Evolutionary conservation across 2,113 vertebrate genomes (phyloP).

Genomic region (Dunckerocampus dactyliophorus): DNA sequence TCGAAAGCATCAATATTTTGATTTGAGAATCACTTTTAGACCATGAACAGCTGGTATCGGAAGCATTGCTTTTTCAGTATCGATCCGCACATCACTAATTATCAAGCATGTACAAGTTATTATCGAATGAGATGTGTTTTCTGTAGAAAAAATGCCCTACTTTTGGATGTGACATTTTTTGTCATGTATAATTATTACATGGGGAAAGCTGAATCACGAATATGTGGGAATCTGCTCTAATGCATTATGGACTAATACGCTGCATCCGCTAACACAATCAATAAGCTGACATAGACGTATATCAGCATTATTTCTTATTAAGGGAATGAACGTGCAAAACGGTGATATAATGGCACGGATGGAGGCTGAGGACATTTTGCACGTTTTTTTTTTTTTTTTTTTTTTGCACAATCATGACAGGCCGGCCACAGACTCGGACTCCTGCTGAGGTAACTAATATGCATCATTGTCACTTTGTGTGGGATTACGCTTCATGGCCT

Average conservation of each 20-base stretch:
- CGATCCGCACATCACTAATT: no score
- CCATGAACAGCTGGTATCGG: no score
- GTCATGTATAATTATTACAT: no score
- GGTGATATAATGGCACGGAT: constrained; percentile 15
- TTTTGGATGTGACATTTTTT: no score
- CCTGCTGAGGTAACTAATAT: constrained; percentile 52
- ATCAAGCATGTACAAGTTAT: no score
- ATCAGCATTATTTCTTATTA: not conserved
- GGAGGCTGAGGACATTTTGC: not conserved
- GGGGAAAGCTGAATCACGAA: no score
- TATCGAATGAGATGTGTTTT: no score
- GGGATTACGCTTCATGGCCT: constrained; percentile 54
- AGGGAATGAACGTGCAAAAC: not conserved
- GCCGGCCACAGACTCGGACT: constrained; percentile 33
- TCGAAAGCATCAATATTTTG: no score
- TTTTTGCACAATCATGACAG: constrained; percentile 42
- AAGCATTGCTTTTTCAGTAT: no score
- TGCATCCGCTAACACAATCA: not conserved
- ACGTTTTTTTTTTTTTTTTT: constrained; percentile 21
- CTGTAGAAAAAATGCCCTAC: no score
- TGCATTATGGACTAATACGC: not conserved
- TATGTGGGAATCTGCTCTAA: no score
- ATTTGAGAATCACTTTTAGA: no score
- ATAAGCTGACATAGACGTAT: not conserved
- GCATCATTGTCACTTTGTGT: constrained; percentile 59